These are phyloP conservation scores for Atherinomorus stipes DNA, from an alignment of 2,113 vertebrate genomes.

Conservation along the genomic window DNA sequence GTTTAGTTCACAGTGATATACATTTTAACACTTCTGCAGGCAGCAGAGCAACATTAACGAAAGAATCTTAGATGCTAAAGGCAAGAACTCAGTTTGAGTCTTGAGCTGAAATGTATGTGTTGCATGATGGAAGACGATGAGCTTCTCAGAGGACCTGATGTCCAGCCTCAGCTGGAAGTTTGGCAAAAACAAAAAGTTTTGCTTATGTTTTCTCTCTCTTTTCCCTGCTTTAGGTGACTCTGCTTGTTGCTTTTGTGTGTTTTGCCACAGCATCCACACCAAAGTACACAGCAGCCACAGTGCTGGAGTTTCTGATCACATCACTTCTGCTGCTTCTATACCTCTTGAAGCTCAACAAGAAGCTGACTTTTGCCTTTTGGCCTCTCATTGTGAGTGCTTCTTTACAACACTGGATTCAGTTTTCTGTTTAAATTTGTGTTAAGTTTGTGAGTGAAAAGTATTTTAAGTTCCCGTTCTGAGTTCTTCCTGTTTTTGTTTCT, in stretches of 20 bases:
- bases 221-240: conserved; percentile 70
- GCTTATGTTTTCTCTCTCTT: background rate
- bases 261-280: conserved; percentile 72
- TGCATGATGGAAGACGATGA: background rate
- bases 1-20: background rate
- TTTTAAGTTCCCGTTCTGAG: background rate
- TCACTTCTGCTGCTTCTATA: conserved; percentile 83
- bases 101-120: background rate
- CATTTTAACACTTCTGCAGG: background rate
- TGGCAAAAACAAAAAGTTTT: background rate
- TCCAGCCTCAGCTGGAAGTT: background rate
- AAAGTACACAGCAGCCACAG: conserved; percentile 74
- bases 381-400: conserved; percentile 85
- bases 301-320: conserved; percentile 80
- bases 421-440: background rate
- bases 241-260: conserved; percentile 71
- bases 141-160: background rate
- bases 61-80: background rate
- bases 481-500: conserved; percentile 22
- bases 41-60: background rate
- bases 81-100: background rate
- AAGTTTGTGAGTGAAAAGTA: background rate
- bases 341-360: conserved; percentile 82
- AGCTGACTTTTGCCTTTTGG: conserved; percentile 84
- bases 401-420: background rate